Conservation (phyloP, 1,140 invertebrate species). For the Matsumurasca onukii region DNA sequence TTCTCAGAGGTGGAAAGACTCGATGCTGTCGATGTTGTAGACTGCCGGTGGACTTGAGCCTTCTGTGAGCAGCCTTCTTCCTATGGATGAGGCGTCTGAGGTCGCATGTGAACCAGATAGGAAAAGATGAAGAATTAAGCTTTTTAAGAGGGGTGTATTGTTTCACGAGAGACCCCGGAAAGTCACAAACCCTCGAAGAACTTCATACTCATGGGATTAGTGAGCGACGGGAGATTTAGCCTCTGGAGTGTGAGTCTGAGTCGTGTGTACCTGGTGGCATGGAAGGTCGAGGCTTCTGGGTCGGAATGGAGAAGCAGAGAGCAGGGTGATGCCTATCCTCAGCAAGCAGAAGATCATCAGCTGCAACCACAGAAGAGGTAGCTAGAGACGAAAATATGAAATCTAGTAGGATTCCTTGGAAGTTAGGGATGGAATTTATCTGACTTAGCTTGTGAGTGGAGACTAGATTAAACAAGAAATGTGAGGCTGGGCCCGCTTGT, state of each 20-base stretch:
- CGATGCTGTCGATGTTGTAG: neutral
- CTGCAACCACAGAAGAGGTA: neutral
- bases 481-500: neutral
- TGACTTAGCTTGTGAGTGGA: neutral
- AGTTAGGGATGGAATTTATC: neutral
- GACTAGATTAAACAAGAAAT: neutral
- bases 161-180: neutral
- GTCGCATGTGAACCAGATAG: neutral
- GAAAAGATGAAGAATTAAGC: neutral
- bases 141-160: neutral
- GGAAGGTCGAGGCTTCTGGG: neutral
- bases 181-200: neutral
- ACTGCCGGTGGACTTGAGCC: neutral
- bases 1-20: neutral
- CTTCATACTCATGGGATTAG: too few relatives aligned
- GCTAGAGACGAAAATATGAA: neutral
- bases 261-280: neutral
- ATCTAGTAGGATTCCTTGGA: neutral
- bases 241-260: neutral
- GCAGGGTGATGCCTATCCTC: slow-evolving; percentile 1
- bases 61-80: neutral
- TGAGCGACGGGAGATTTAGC: neutral
- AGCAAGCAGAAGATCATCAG: neutral
- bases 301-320: neutral
- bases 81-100: neutral